A percentile compares a stretch with the other conserved stretches of the same genome.
Evolutionary conservation across 2,113 vertebrate genomes (phyloP).

Genomic region (Terrapene triunguis): DNA sequence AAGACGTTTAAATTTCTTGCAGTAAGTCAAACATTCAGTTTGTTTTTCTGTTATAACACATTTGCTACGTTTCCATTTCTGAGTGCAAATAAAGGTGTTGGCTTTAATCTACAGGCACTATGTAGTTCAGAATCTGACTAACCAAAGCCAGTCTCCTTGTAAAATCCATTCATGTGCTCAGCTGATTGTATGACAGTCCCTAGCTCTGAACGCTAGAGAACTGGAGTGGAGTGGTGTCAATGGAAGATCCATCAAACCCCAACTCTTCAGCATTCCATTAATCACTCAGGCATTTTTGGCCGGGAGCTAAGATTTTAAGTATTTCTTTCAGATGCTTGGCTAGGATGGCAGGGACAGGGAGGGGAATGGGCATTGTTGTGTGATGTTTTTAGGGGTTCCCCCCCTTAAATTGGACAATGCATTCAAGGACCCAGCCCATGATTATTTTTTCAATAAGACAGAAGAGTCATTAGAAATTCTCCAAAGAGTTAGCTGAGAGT

Average conservation of each 20-base stretch:
- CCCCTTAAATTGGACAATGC: background rate
- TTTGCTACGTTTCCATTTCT: fast-evolving
- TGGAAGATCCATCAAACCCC: background rate
- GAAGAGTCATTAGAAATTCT: fast-evolving
- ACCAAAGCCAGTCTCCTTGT: background rate
- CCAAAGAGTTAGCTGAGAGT: background rate
- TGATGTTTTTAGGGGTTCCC: background rate
- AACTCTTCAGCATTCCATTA: background rate
- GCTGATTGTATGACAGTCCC: fast-evolving
- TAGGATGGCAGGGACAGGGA: background rate
- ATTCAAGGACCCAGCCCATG: background rate
- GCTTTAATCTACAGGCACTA: fast-evolving
- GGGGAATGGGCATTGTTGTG: background rate
- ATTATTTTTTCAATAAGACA: background rate
- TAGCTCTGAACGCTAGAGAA: background rate
- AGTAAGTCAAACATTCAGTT: conserved; percentile 76
- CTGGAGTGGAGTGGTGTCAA: background rate
- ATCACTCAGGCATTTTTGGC: background rate
- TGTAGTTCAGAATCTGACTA: fast-evolving
- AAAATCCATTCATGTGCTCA: background rate
- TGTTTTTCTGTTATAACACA: background rate
- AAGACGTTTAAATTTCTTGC: conserved; percentile 84
- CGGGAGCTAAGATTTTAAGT: background rate
- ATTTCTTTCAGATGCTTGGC: fast-evolving
- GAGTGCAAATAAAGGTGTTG: background rate